Conservation (phyloP, 2,113 vertebrate genomes). For the cat (Felis catus) region DNA sequence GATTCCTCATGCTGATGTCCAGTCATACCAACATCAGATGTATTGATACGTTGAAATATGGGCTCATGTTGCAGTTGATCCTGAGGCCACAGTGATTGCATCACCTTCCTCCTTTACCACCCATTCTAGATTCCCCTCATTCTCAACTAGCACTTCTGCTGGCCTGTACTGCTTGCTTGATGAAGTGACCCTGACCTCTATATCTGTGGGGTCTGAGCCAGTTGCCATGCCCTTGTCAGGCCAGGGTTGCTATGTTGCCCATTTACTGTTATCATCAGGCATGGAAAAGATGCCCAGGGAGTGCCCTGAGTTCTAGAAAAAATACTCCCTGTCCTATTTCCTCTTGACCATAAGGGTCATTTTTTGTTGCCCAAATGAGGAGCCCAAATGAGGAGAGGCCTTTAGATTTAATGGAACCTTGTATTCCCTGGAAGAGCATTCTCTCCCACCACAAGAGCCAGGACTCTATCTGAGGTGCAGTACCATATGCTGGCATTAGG, state of each 20-base stretch:
- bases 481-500: neutral
- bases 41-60: rapidly evolving
- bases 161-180: neutral
- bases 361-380: neutral
- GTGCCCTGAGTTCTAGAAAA: neutral
- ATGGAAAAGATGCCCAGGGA: neutral
- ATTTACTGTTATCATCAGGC: neutral
- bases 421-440: neutral
- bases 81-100: neutral
- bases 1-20: neutral
- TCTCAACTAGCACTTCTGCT: neutral
- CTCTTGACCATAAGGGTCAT: neutral
- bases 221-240: neutral
- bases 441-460: neutral
- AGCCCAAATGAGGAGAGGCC: neutral
- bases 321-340: neutral
- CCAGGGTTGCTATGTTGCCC: neutral
- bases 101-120: neutral
- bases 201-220: neutral
- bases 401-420: neutral
- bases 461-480: neutral
- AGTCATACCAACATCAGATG: neutral
- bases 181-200: neutral
- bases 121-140: neutral
- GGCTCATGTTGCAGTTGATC: neutral